Conservation (phyloP, 2,888 invertebrate species). For the Hoplodrina blanda region DNA sequence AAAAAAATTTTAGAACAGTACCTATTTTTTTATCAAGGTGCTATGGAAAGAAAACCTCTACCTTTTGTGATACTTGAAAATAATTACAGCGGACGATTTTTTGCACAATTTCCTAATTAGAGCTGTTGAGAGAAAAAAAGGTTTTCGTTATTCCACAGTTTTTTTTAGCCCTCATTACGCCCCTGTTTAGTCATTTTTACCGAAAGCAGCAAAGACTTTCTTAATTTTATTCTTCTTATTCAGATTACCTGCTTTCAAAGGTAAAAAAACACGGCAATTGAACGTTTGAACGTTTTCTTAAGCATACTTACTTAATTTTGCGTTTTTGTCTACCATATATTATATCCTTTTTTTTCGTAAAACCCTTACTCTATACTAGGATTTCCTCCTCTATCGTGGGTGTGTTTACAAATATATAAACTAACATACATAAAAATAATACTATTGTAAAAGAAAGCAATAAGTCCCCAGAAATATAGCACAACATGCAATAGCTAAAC, state of each 20-base stretch:
- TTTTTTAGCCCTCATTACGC: neutral
- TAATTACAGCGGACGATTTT: conserved; percentile 9
- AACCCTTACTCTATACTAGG: too few species aligned
- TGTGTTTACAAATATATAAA: too few species aligned
- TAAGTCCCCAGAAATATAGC: too few species aligned
- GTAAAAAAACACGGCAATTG: neutral
- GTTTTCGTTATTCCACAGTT: neutral
- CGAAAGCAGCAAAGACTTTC: neutral
- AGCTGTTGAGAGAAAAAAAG: neutral
- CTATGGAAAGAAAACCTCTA: neutral
- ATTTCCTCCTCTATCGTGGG: too few species aligned
- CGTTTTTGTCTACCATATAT: too few species aligned
- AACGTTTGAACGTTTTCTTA: neutral
- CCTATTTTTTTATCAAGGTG: neutral
- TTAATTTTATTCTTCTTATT: neutral
- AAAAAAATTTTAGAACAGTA: neutral
- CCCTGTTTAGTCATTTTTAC: neutral
- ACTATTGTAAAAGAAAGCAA: too few species aligned
- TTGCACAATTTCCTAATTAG: neutral
- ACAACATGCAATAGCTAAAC: too few species aligned
- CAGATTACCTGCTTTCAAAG: neutral
- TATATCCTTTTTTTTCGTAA: too few species aligned
- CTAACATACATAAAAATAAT: too few species aligned
- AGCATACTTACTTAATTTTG: neutral
- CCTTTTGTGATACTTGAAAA: conserved; percentile 2